phyloP scores from a whole-genome alignment of 2,797 vertebrate genomes.

The Syncerus caffer region DNA sequence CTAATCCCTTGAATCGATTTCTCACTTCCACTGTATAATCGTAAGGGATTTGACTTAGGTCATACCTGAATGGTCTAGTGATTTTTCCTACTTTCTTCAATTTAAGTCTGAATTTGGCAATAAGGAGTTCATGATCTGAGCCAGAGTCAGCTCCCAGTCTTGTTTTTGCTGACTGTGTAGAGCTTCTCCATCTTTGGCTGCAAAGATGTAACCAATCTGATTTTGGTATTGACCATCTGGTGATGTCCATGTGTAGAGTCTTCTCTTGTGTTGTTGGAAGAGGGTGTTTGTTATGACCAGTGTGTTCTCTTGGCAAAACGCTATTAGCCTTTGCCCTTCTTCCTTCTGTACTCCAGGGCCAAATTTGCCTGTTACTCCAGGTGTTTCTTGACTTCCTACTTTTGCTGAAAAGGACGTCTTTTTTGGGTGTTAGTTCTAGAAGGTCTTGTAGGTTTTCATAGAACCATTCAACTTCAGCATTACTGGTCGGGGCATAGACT shows the following conservation, averaged over 20 bases:
- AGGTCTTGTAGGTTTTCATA: neutral
- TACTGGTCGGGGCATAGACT: neutral
- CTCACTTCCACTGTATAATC: neutral
- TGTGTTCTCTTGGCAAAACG: neutral
- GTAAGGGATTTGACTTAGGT: neutral
- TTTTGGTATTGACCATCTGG: neutral
- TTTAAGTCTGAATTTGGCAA: neutral
- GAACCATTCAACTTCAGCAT: neutral
- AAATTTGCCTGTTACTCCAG: neutral
- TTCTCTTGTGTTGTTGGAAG: neutral
- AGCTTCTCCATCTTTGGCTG: neutral
- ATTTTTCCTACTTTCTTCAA: neutral
- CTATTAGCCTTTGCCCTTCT: neutral
- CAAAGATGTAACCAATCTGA: neutral
- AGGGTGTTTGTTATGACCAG: neutral
- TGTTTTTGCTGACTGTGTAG: neutral
- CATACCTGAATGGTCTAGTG: neutral
- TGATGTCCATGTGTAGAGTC: neutral
- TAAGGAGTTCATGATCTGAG: neutral
- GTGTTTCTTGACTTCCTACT: neutral
- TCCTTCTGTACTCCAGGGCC: neutral
- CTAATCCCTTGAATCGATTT: neutral
- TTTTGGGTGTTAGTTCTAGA: neutral
- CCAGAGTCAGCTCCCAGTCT: neutral
- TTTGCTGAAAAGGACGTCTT: neutral